Conservation (phyloP, 1,140 invertebrate genomes). For the Polypedilum vanderplanki region DNA sequence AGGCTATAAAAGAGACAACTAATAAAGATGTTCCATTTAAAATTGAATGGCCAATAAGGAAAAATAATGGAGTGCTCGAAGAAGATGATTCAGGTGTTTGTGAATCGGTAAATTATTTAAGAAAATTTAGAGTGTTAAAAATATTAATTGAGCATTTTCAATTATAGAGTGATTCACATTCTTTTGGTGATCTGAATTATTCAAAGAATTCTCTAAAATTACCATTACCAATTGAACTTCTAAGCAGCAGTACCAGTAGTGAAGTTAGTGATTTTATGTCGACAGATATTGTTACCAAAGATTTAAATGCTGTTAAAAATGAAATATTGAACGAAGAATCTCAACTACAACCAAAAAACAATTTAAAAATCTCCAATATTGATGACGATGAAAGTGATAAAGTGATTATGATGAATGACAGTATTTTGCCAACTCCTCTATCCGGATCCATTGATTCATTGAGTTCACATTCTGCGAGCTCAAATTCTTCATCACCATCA, state of each 20-base stretch:
- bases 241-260: neutral
- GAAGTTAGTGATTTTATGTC: slow-evolving; percentile 8
- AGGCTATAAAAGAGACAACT: neutral
- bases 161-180: neutral
- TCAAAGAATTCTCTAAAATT: neutral
- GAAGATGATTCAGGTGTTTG: neutral
- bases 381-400: neutral
- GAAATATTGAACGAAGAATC: neutral
- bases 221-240: neutral
- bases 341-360: neutral
- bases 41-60: slow-evolving; percentile 24
- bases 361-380: neutral
- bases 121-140: neutral
- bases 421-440: neutral
- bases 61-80: neutral
- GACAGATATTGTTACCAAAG: neutral
- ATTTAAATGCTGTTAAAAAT: neutral
- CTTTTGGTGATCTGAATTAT: neutral
- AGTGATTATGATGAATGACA: neutral
- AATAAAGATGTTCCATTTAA: neutral
- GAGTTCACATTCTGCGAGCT: slow-evolving; percentile 6
- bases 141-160: neutral
- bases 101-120: neutral
- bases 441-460: slow-evolving; percentile 32
- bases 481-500: neutral